Percentiles rank a stretch among this genome's conserved stretches.
These are phyloP conservation scores for Triplophysa tibetana DNA, from an alignment of 2,113 vertebrate species.

Conservation along the genomic window DNA sequence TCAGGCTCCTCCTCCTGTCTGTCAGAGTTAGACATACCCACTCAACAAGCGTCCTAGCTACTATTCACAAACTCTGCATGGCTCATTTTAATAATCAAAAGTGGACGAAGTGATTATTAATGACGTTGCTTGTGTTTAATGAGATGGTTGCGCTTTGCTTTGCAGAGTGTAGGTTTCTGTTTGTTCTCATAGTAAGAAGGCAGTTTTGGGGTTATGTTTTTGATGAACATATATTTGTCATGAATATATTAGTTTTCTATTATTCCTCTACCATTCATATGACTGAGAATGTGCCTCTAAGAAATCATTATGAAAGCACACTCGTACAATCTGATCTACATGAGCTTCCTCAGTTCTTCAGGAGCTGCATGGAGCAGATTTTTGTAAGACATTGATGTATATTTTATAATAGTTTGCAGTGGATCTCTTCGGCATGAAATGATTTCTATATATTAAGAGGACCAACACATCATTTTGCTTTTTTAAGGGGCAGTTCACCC, in stretches of 20 bases:
- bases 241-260: slow-evolving; percentile 43
- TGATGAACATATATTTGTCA: slow-evolving; percentile 38
- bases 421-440: slow-evolving; percentile 38
- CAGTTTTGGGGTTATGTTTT: slow-evolving; percentile 33
- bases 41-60: slow-evolving; percentile 28
- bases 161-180: slow-evolving; percentile 54
- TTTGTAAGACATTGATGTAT: slow-evolving; percentile 26
- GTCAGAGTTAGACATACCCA: slow-evolving; percentile 33
- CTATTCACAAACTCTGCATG: slow-evolving; percentile 26
- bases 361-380: slow-evolving; percentile 24
- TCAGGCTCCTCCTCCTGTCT: slow-evolving; percentile 42
- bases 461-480: slow-evolving; percentile 32
- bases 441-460: slow-evolving; percentile 18
- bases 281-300: slow-evolving; percentile 1
- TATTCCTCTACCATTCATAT: slow-evolving; percentile 37
- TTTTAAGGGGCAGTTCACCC: background rate
- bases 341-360: slow-evolving; percentile 1
- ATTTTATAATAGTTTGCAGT: slow-evolving; percentile 53
- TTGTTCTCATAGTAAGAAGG: slow-evolving; percentile 38
- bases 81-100: slow-evolving; percentile 27
- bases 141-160: slow-evolving; percentile 44
- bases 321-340: slow-evolving; percentile 1
- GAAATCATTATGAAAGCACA: background rate
- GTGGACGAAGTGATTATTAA: slow-evolving; percentile 5
- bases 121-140: slow-evolving; percentile 30